phyloP scores from a whole-genome alignment of 2,797 vertebrate genomes.

The Gymnoscopelus braueri region DNA sequence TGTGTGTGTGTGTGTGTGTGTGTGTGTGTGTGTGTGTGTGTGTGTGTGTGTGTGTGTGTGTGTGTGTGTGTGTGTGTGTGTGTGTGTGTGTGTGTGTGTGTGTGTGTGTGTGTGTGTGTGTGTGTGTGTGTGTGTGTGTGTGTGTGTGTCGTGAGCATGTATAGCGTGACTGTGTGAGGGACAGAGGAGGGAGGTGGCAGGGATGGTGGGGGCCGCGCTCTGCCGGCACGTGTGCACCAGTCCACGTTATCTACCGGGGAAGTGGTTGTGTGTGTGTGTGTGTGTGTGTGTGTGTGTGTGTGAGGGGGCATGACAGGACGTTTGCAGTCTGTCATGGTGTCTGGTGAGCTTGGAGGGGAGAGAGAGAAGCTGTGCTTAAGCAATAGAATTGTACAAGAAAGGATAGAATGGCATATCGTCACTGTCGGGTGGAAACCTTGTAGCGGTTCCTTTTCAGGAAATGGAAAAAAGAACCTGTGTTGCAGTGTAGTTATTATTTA shows the following conservation, averaged over 20 bases:
- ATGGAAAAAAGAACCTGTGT: no score
- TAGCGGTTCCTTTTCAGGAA: no score
- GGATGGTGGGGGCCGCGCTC: conserved; percentile 11
- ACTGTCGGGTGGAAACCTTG: no score
- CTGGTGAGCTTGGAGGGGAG: conserved; percentile 38
- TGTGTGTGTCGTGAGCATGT: not conserved
- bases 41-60: not conserved
- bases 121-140: no score
- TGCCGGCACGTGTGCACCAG: conserved; percentile 38
- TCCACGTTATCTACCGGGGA: conserved; percentile 38
- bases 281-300: conserved; percentile 12
- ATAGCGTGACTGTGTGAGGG: conserved; percentile 6
- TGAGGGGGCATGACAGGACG: conserved; percentile 7
- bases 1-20: conserved; percentile 13
- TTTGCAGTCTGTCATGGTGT: conserved; percentile 41
- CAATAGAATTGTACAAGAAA: conserved; percentile 6
- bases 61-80: conserved; percentile 23
- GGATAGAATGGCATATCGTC: conserved; percentile 23
- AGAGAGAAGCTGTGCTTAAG: conserved; percentile 27
- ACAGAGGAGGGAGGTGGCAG: not conserved
- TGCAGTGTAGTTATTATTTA: conserved; percentile 1
- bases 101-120: no score
- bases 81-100: not conserved
- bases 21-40: not conserved
- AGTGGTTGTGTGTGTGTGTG: not conserved